A percentile compares a stretch with the other conserved stretches of the same genome.
phyloP scores from a whole-genome alignment of 2,888 invertebrate genomes.

The Epinotia demarniana region DNA sequence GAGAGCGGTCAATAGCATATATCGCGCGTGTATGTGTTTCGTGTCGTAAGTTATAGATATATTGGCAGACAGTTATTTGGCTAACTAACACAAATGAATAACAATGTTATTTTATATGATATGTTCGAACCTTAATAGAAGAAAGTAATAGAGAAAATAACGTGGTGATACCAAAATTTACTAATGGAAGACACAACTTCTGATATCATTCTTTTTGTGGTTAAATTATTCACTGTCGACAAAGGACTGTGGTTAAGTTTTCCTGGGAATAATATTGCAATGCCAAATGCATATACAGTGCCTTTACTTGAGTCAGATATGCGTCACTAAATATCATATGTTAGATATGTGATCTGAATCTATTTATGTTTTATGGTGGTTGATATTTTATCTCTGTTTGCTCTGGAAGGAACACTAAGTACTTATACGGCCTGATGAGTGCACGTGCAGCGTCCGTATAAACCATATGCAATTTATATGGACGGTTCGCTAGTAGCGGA shows the following conservation, averaged over 20 bases:
- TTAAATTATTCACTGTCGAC: not conserved
- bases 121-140: too few species aligned
- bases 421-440: too few species aligned
- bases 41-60: not conserved
- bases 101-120: too few species aligned
- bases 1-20: not conserved
- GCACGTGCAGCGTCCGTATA: too few species aligned
- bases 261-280: not conserved
- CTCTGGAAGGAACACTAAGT: too few species aligned
- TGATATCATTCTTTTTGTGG: slow-evolving; percentile 2
- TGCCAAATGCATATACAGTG: not conserved
- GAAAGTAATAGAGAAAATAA: too few species aligned
- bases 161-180: not conserved
- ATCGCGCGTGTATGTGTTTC: not conserved
- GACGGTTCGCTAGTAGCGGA: too few species aligned
- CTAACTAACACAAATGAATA: too few species aligned
- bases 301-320: not conserved
- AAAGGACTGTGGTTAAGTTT: not conserved
- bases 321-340: not conserved
- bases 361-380: not conserved
- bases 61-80: too few species aligned
- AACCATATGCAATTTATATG: too few species aligned
- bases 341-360: slow-evolving; percentile 2
- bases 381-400: not conserved
- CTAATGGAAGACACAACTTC: not conserved